Conservation (phyloP, 2,888 invertebrate species). For the Zygaena filipendulae region DNA sequence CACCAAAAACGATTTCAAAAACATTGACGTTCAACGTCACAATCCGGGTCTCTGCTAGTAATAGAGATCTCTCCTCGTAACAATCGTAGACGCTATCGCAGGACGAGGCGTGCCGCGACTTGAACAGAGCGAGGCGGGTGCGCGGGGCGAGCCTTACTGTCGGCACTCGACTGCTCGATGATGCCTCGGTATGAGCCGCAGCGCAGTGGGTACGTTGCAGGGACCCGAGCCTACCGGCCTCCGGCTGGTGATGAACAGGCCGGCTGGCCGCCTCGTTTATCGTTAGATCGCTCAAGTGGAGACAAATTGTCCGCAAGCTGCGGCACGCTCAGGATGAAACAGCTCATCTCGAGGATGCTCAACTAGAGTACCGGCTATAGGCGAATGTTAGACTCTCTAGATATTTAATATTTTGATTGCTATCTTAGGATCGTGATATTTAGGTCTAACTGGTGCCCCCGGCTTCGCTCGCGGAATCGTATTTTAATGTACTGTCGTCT, state of each 20-base stretch:
- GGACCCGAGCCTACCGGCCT: constrained; percentile 4
- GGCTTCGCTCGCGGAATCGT: no score
- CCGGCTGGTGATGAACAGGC: no score
- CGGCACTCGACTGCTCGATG: constrained; percentile 6
- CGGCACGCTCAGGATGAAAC: constrained; percentile 12
- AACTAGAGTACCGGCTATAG: no score
- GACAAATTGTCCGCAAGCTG: constrained; percentile 10
- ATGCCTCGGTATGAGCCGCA: constrained; percentile 7
- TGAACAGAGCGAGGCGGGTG: constrained; percentile 6
- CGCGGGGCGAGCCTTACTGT: constrained; percentile 3
- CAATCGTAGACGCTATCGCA: constrained; percentile 4
- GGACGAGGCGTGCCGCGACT: constrained; percentile 6
- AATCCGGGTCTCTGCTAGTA: constrained; percentile 8
- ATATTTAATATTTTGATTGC: no score
- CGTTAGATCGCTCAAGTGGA: constrained; percentile 13
- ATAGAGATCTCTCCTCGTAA: constrained; percentile 2
- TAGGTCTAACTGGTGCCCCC: no score
- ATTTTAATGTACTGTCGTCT: no score
- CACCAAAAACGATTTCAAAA: no score
- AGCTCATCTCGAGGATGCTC: constrained; percentile 9
- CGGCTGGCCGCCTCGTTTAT: no score
- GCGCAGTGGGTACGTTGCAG: neutral
- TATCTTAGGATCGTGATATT: no score
- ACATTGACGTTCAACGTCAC: constrained; percentile 9
- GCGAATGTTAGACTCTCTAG: no score